phyloP scores from a whole-genome alignment of 2,888 invertebrate genomes.

The Drosophila paramelanica region DNA sequence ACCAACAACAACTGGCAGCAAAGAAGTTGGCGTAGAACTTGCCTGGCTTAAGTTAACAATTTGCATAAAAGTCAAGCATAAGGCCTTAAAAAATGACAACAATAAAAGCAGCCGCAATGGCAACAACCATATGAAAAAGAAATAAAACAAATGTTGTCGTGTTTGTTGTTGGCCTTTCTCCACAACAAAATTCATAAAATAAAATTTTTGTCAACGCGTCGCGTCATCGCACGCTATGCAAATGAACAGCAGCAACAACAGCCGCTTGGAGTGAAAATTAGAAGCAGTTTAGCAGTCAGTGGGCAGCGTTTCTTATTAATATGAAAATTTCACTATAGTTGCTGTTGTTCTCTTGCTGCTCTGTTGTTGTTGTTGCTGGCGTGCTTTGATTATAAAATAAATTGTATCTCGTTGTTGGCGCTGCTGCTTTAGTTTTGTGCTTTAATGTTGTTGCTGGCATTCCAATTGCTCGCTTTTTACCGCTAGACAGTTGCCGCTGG shows the following conservation, averaged over 20 bases:
- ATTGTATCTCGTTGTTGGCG: constrained; percentile 13
- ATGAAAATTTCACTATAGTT: constrained; percentile 57
- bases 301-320: constrained; percentile 45
- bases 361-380: constrained; percentile 33
- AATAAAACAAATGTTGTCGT: constrained; percentile 46
- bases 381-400: constrained; percentile 51
- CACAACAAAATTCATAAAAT: constrained; percentile 41
- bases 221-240: constrained; percentile 28
- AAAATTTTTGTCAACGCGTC: constrained; percentile 44
- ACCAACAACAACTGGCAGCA: constrained; percentile 2
- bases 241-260: constrained; percentile 27
- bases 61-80: constrained; percentile 45
- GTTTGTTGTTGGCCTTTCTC: constrained; percentile 47
- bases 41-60: constrained; percentile 35
- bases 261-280: constrained; percentile 33
- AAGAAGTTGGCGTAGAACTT: constrained; percentile 4
- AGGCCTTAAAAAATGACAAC: constrained; percentile 28
- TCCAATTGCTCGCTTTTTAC: constrained; percentile 64
- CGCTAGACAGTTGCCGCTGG: constrained; percentile 60
- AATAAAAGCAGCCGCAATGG: constrained; percentile 9
- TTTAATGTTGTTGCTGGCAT: constrained; percentile 48
- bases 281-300: constrained; percentile 48
- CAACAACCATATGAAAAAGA: background rate
- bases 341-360: constrained; percentile 23
- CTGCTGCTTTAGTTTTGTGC: constrained; percentile 29